Evolutionary conservation across 2,888 invertebrate species (phyloP), one percentile per base, ranked within the genome.

Genomic region (Dichetophora obliterata): DNA sequence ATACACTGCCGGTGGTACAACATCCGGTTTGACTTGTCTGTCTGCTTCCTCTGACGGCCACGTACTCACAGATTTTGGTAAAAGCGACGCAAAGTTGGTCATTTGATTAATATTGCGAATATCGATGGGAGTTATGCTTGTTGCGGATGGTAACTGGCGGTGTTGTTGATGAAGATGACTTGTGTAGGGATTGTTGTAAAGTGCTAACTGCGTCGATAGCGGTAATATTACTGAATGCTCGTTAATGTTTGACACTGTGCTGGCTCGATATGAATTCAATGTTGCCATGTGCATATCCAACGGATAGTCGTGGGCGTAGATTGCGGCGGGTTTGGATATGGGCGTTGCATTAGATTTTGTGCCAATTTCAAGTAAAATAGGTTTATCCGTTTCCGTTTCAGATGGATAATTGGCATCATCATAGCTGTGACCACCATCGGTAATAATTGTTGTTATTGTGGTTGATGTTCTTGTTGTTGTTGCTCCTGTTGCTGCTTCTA

Each of bases 1-100:
- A 66, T 84, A 86, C 72, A 84, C 82, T 11, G 87, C 83, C 8
- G 88, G 83, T 27, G 88, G 86, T 48, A 86, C 87, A 11, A 86
- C 79, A 34, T 87, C 86, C 61, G 81, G 66, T 11, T 50, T 16
- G 14, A 22, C n/a, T n/a, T 72, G 52, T 16, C 71, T 57, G 34
- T 77, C 50, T 16, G 61, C 78, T 6, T 63, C 59, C 16, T 68
- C 52, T 27, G 72, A 52, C 16, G 83, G 82, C 88, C 88, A 88
- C 78, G 85, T 83, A 74, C 85, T 85, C 19, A 88, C 87, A 0
- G 86, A 83, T 77, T 88, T 88, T 5, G 88, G 88, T 71, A 88
- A 85, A 43, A 3, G 69, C 19, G 52, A 14, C 16, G 61, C 11
- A 78, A 76, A 75, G 50, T 24, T 50, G 16, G 24, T 14, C 5